phyloP scores from a whole-genome alignment of 1,140 invertebrate genomes.

The Polypedilum vanderplanki region DNA sequence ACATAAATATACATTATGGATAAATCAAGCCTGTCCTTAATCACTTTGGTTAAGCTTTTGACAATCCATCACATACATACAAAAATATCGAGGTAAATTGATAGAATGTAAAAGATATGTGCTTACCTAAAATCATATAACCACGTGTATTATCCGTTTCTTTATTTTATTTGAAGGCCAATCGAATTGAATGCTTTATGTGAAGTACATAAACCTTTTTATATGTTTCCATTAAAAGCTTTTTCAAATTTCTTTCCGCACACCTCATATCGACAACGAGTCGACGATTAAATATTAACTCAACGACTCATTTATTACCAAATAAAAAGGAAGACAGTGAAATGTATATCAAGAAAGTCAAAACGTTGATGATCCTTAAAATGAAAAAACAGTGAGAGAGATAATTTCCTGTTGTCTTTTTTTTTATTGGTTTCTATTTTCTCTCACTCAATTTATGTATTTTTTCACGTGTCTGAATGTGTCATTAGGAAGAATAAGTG shows the following conservation, averaged over 20 bases:
- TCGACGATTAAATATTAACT: conserved; percentile 6
- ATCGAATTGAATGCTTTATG: background rate
- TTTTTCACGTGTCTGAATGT: background rate
- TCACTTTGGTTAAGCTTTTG: background rate
- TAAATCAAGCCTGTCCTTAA: conserved; percentile 2
- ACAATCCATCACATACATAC: background rate
- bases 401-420: too few relatives aligned
- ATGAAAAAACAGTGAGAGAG: too few relatives aligned
- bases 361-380: too few relatives aligned
- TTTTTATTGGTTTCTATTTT: too few relatives aligned
- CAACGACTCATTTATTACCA: background rate
- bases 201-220: background rate
- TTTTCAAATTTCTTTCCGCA: background rate
- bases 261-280: background rate
- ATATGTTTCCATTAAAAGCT: background rate
- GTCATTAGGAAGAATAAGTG: background rate
- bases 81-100: too few relatives aligned
- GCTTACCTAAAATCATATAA: background rate
- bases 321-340: background rate
- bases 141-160: background rate
- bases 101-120: background rate
- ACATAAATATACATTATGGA: background rate
- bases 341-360: too few relatives aligned
- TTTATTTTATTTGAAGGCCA: too few relatives aligned
- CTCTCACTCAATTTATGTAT: background rate